Conservation (phyloP, 1,140 invertebrate species). For the Globodera ellingtonae region DNA sequence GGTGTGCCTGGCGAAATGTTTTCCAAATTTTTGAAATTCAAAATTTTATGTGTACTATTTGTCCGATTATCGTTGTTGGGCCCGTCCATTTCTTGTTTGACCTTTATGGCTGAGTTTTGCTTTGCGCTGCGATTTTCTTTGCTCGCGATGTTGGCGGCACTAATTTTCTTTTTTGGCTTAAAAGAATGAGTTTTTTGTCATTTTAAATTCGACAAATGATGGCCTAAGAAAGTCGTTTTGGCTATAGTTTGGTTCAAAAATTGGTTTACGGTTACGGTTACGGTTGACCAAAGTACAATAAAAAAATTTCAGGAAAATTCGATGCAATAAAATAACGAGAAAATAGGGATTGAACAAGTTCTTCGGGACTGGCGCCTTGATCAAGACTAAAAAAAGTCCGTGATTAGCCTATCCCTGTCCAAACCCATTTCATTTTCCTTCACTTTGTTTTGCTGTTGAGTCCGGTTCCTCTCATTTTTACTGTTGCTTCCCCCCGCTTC, state of each 20-base stretch:
- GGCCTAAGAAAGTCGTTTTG: no score
- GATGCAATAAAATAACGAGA: no score
- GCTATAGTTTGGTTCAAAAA: background rate
- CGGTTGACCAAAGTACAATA: background rate
- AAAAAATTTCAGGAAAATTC: no score
- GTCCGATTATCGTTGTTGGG: background rate
- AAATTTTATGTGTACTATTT: background rate
- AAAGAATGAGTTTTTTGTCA: no score
- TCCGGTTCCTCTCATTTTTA: background rate
- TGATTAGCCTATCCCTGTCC: no score
- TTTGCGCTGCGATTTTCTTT: background rate
- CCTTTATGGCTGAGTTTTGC: background rate
- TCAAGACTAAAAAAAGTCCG: no score
- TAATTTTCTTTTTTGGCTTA: background rate
- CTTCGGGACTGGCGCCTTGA: no score
- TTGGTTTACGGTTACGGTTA: background rate
- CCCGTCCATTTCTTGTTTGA: background rate
- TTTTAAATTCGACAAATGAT: no score
- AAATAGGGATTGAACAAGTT: no score
- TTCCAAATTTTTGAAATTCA: no score
- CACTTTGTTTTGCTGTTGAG: background rate
- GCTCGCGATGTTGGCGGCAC: background rate
- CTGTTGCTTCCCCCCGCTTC: background rate
- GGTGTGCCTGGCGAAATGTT: background rate
- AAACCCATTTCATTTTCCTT: no score